These are phyloP conservation scores for Lepus townsendii DNA, from an alignment of 2,797 vertebrate genomes.

Conservation along the genomic window DNA sequence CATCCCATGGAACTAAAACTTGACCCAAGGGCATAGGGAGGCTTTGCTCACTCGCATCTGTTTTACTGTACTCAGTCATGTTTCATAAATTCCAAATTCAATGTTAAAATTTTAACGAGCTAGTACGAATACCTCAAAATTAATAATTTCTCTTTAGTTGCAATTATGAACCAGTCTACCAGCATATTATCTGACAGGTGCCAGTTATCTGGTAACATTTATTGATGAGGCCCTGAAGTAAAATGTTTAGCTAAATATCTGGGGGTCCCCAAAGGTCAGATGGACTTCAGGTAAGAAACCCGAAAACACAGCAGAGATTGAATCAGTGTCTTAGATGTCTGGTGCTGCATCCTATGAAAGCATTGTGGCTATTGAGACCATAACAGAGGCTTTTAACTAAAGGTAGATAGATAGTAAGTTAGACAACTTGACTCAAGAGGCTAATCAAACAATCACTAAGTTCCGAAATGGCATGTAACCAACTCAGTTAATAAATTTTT, in stretches of 20 bases:
- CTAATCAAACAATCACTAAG: conserved; percentile 4
- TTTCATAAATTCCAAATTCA: not conserved
- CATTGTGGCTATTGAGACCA: not conserved
- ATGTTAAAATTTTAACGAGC: not conserved
- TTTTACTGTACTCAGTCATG: not conserved
- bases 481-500: not conserved
- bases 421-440: not conserved
- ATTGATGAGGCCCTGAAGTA: not conserved
- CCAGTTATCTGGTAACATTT: not conserved
- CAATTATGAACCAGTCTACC: not conserved
- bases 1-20: not conserved
- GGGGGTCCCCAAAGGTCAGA: not conserved
- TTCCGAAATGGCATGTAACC: conserved; percentile 29
- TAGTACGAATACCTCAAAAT: not conserved
- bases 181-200: not conserved
- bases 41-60: conserved; percentile 4
- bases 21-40: not conserved
- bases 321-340: not conserved
- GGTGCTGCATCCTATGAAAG: not conserved
- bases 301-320: not conserved
- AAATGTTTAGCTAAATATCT: not conserved
- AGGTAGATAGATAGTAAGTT: not conserved
- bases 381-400: not conserved
- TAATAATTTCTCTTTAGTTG: not conserved
- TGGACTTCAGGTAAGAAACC: not conserved